phyloP scores from a whole-genome alignment of 30 jellyfish, hydroid and myxozoan species.

The Turritopsis rubra region DNA sequence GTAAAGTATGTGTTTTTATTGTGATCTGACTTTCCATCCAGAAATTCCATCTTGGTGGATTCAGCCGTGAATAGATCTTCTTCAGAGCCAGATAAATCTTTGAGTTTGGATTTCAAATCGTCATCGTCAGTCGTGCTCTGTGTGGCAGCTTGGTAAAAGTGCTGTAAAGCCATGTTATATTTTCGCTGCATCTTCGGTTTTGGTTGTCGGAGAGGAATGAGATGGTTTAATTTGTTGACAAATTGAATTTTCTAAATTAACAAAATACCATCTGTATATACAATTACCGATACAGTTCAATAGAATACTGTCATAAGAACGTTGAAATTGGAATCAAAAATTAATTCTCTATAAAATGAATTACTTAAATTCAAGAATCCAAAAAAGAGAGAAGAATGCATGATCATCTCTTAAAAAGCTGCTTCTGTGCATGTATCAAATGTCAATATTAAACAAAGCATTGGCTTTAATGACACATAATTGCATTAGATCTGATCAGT shows the following conservation, averaged over 20 bases:
- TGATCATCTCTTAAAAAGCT: neutral
- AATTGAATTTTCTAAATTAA: constrained; percentile 3
- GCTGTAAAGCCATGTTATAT: constrained; percentile 50
- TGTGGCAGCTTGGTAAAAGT: constrained; percentile 63
- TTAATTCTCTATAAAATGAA: too few relatives aligned
- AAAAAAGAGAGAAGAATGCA: too few relatives aligned
- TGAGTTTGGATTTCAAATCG: neutral
- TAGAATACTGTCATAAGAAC: neutral
- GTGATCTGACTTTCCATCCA: constrained; percentile 15
- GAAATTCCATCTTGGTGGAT: constrained; percentile 19
- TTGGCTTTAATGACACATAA: neutral
- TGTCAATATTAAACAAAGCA: too few relatives aligned
- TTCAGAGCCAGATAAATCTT: constrained; percentile 13
- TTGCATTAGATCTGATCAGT: neutral
- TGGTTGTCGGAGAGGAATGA: neutral
- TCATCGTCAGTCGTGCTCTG: constrained; percentile 18
- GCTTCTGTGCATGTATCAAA: too few relatives aligned
- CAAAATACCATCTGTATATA: neutral
- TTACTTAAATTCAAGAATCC: too few relatives aligned
- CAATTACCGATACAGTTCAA: neutral
- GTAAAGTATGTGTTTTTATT: constrained; percentile 9
- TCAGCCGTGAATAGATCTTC: constrained; percentile 16
- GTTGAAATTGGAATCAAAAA: neutral
- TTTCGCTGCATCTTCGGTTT: constrained; percentile 51
- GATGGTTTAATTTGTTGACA: neutral